Percentiles rank a stretch among this genome's conserved stretches.
phyloP scores from a whole-genome alignment of 2,888 invertebrate genomes.

The Philereme transversata region DNA sequence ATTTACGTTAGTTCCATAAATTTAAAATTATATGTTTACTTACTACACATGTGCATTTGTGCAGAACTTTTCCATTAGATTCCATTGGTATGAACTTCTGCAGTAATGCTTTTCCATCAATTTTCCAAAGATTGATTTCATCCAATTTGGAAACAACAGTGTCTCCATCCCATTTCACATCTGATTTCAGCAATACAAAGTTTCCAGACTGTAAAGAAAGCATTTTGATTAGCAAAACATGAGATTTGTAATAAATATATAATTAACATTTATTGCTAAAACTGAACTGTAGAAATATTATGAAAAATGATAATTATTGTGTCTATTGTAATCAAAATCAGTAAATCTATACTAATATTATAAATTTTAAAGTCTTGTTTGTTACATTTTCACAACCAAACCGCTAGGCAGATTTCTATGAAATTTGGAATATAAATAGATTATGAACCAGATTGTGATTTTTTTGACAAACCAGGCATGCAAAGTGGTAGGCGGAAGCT shows the following conservation, averaged over 20 bases:
- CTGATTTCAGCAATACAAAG: conserved; percentile 86
- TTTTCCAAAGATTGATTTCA: conserved; percentile 87
- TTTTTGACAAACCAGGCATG: too few species aligned
- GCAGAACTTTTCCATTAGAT: conserved; percentile 81
- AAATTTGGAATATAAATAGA: too few species aligned
- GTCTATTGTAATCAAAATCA: too few species aligned
- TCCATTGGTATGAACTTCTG: conserved; percentile 87
- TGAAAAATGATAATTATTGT: too few species aligned
- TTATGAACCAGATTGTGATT: too few species aligned
- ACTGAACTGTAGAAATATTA: not conserved
- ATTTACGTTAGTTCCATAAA: too few species aligned
- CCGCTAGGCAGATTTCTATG: too few species aligned
- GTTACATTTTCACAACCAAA: too few species aligned
- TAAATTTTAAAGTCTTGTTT: too few species aligned
- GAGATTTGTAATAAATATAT: not conserved
- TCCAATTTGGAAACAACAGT: conserved; percentile 79
- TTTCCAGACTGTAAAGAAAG: conserved; percentile 82
- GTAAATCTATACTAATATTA: too few species aligned
- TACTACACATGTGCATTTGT: conserved; percentile 86
- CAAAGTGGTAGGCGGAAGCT: too few species aligned
- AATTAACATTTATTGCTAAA: not conserved
- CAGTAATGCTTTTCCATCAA: conserved; percentile 86
- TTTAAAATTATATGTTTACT: conserved; percentile 48
- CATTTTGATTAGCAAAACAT: not conserved
- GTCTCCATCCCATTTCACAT: conserved; percentile 84